Conservation (phyloP, 2,113 vertebrate genomes). For the Hyperoodon ampullatus region DNA sequence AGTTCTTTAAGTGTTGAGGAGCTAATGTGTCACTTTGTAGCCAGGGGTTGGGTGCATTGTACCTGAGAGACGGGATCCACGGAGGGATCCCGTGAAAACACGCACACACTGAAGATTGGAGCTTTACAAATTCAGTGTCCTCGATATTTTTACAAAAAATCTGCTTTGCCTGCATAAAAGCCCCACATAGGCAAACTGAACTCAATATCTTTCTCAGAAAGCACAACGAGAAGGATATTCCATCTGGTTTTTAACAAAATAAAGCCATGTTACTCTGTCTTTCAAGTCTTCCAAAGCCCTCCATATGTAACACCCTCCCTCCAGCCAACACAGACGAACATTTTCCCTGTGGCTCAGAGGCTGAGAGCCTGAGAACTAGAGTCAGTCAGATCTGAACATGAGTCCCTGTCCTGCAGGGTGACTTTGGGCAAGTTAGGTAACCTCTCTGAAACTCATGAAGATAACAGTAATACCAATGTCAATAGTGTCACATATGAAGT, state of each 20-base stretch:
- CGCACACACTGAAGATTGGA: accelerated
- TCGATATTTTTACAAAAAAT: not conserved
- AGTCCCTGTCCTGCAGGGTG: not conserved
- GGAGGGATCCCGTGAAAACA: not conserved
- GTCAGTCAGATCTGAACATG: not conserved
- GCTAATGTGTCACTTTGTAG: not conserved
- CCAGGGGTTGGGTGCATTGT: not conserved
- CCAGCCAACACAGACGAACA: not conserved
- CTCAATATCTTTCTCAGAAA: not conserved
- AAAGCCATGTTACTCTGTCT: not conserved
- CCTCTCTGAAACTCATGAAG: not conserved
- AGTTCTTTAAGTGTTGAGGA: not conserved
- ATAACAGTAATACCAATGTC: not conserved
- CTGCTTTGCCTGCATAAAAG: not conserved
- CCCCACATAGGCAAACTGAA: not conserved
- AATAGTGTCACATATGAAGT: not conserved
- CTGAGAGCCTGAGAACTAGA: not conserved
- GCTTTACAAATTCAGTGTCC: not conserved
- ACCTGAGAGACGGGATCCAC: not conserved
- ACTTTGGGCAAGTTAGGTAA: not conserved
- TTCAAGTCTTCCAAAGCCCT: not conserved
- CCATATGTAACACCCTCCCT: not conserved
- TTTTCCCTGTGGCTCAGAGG: not conserved
- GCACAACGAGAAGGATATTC: not conserved
- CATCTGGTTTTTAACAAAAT: not conserved